A percentile compares a stretch with the other conserved stretches of the same genome.
Evolutionary conservation across 2,888 invertebrate genomes (phyloP).

Genomic region (Morinoia aosen): DNA sequence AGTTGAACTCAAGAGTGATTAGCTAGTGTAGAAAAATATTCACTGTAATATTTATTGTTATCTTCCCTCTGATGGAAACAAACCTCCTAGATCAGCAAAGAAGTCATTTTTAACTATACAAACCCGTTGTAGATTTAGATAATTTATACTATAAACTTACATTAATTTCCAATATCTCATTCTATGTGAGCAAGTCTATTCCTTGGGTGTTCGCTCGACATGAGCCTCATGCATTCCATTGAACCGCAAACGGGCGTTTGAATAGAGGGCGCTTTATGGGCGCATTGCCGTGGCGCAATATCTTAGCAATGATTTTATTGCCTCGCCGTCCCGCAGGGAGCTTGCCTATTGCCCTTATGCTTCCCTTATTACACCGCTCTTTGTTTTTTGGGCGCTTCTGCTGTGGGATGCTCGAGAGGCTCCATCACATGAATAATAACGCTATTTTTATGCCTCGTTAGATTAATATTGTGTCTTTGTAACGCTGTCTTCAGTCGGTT

Average conservation of each 20-base stretch:
- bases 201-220: not conserved
- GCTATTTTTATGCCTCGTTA: not conserved
- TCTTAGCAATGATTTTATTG: constrained; percentile 50
- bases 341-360: not conserved
- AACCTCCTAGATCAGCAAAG: too few relatives aligned
- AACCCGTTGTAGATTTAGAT: too few relatives aligned
- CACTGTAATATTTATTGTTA: too few relatives aligned
- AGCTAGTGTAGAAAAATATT: too few relatives aligned
- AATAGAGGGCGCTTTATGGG: constrained; percentile 8
- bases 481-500: not conserved
- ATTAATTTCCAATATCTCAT: not conserved
- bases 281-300: not conserved
- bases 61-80: too few relatives aligned
- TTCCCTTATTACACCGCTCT: constrained; percentile 12
- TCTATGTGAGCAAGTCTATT: not conserved
- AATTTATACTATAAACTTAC: not conserved
- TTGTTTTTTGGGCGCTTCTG: not conserved
- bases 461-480: not conserved
- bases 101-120: too few relatives aligned
- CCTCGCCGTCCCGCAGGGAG: not conserved
- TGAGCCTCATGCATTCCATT: not conserved
- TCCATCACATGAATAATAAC: not conserved
- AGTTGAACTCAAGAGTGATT: too few relatives aligned
- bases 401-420: not conserved
- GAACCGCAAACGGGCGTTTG: not conserved